Conservation (phyloP, 2,888 invertebrate genomes). For the Diarsia brunnea region DNA sequence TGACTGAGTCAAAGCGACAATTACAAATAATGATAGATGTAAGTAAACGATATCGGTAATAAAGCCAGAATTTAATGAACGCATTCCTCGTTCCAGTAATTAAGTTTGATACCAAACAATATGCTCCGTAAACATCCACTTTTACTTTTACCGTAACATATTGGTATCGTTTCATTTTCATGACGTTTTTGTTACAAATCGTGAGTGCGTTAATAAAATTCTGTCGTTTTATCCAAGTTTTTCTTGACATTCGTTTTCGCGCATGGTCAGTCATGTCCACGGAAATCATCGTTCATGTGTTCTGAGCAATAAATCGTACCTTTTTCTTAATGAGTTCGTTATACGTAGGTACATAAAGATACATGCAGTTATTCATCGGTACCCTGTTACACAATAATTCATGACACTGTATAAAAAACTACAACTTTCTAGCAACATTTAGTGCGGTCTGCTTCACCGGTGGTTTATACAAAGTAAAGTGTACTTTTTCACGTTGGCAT, state of each 20-base stretch:
- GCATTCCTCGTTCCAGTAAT: conserved; percentile 39
- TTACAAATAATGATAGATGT: conserved; percentile 39
- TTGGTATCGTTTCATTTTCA: conserved; percentile 29
- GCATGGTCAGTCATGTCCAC: conserved; percentile 44
- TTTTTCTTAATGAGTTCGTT: conserved; percentile 41
- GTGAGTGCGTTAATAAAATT: conserved; percentile 38
- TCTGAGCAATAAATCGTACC: conserved; percentile 36
- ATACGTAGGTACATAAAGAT: conserved; percentile 56
- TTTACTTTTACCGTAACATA: conserved; percentile 44
- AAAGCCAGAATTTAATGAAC: conserved; percentile 39
- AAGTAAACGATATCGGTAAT: conserved; percentile 22
- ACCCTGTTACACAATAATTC: conserved; percentile 78
- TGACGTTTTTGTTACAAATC: conserved; percentile 34
- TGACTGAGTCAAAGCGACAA: conserved; percentile 13
- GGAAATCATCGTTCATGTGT: conserved; percentile 47
- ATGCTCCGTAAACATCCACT: conserved; percentile 25
- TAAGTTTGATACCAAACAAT: conserved; percentile 32
- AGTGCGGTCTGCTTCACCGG: conserved; percentile 47
- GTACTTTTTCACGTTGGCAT: conserved; percentile 23
- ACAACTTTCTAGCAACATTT: conserved; percentile 74
- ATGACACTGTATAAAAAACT: conserved; percentile 79
- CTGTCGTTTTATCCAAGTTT: conserved; percentile 23
- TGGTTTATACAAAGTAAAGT: conserved; percentile 49
- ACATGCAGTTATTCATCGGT: conserved; percentile 68
- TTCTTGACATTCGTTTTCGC: conserved; percentile 51